Conservation (phyloP, 2,113 vertebrate species). For the Psittacara wagleri region DNA sequence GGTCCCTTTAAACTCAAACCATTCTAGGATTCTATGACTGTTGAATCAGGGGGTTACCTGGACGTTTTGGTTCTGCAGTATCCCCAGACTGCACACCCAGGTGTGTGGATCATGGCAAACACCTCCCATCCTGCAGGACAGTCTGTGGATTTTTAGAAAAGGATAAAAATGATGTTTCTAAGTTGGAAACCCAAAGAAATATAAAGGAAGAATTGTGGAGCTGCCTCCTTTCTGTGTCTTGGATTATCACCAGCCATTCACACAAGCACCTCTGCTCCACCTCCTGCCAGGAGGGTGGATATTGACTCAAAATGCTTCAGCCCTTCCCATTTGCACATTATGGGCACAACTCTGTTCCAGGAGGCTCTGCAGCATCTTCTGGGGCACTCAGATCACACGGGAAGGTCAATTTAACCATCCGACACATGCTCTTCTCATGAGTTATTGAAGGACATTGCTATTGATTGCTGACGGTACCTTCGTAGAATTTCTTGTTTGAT, state of each 20-base stretch:
- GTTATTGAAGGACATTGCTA: background rate
- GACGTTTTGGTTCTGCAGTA: background rate
- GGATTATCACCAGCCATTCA: background rate
- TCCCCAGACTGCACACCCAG: background rate
- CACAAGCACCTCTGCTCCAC: background rate
- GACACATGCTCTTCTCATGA: background rate
- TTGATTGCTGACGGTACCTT: background rate
- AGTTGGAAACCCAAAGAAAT: background rate
- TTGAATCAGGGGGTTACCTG: background rate
- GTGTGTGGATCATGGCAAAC: background rate
- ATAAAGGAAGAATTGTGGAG: background rate
- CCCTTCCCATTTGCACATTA: rapidly evolving
- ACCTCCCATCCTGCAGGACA: background rate
- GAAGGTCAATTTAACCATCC: too few species aligned
- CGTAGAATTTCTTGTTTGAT: background rate
- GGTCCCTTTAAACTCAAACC: background rate
- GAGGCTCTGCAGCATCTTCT: background rate
- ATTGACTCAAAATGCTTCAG: rapidly evolving
- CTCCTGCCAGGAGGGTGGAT: background rate
- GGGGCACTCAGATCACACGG: too few species aligned
- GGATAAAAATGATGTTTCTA: background rate
- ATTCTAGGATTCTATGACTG: background rate
- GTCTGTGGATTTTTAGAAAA: rapidly evolving
- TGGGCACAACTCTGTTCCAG: background rate
- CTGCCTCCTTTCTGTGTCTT: background rate